Base-by-base conservation (phyloP, 1,140 invertebrate species). In the Temnothorax curvispinosus region DNA sequence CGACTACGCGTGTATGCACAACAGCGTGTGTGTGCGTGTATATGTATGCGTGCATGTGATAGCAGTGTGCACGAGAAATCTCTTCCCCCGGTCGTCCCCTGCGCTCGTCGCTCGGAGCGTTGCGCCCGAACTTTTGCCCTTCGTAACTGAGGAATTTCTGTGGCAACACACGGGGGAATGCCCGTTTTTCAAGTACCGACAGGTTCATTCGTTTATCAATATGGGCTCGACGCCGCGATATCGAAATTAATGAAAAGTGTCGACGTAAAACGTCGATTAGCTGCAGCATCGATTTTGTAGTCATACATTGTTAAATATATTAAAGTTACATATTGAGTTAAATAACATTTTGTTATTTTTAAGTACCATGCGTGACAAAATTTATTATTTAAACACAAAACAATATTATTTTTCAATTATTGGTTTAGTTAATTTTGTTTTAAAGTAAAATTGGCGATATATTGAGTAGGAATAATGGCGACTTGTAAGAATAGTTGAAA, bases 1-100 rank as follows among this genome's bases (percentile, higher is more conserved):
- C 77, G 50, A 69, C 69, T 85, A 65, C 76, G 75, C 72, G 65
- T 84, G 85, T 77, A 84, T 47, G 27, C 56, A 52, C 72, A 50
- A 87, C 21, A 58, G 15, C 21, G 7, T 18, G 5, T 47, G 32
- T 38, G 13, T 15, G 67, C 71, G 72, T 69, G 72, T 58, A 58
- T 27, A 13, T n/a, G 35, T n/a, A 15, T 15, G 44, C 58, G 38
- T 50, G 6, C 47, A 7, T 6, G 13, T 9, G 44, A 56, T 21
- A 64, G 35, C 8, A 15, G 21, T 27, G 38, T 72, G 78, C 21
- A 54, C 2, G 27, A 67, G 74, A 18, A 44, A 21, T 13, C 35
- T 56, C 35, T 54, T 32, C 38, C 3, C 18, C 27, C 32, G 50
- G 1, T 64, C 21, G 15, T 44, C 21, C 8, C 41, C 27, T 38